A percentile compares a stretch with the other conserved stretches of the same genome.
phyloP scores from a whole-genome alignment of 2,888 invertebrate genomes.

The Hirtodrosophila histrioides region DNA sequence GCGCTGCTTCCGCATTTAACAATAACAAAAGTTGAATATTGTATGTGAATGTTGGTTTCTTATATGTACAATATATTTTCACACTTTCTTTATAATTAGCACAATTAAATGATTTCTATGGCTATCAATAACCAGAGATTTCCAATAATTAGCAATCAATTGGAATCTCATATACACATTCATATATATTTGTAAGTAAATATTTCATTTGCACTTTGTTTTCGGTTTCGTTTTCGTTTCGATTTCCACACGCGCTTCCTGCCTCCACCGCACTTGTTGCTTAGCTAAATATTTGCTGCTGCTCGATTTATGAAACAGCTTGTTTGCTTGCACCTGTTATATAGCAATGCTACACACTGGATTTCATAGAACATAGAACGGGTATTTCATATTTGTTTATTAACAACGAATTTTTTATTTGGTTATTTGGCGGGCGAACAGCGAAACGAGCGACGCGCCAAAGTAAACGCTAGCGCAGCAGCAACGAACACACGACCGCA shows the following conservation, averaged over 20 bases:
- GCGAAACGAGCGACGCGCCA: conserved; percentile 29
- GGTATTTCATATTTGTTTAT: conserved; percentile 44
- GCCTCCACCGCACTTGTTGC: conserved; percentile 65
- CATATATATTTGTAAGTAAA: conserved; percentile 2
- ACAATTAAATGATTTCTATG: conserved; percentile 49
- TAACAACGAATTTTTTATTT: conserved; percentile 34
- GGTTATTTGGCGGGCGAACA: conserved; percentile 25
- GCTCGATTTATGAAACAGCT: conserved; percentile 15
- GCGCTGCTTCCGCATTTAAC: conserved; percentile 47
- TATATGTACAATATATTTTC: too few relatives aligned
- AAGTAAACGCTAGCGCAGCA: conserved; percentile 20
- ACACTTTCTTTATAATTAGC: conserved; percentile 63
- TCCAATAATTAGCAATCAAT: conserved; percentile 49
- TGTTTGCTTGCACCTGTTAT: conserved; percentile 10
- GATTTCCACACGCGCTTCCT: conserved; percentile 44
- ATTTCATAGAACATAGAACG: not conserved
- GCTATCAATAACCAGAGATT: conserved; percentile 39
- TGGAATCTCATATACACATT: conserved; percentile 45
- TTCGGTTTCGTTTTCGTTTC: conserved; percentile 46
- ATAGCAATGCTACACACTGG: conserved; percentile 15
- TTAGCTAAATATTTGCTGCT: conserved; percentile 8
- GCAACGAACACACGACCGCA: conserved; percentile 63
- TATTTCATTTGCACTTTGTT: conserved; percentile 44
- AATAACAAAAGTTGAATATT: conserved; percentile 17
- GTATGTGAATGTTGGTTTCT: conserved; percentile 13